Conservation (phyloP, 2,113 vertebrate species). For the Ammodytes dubius region DNA sequence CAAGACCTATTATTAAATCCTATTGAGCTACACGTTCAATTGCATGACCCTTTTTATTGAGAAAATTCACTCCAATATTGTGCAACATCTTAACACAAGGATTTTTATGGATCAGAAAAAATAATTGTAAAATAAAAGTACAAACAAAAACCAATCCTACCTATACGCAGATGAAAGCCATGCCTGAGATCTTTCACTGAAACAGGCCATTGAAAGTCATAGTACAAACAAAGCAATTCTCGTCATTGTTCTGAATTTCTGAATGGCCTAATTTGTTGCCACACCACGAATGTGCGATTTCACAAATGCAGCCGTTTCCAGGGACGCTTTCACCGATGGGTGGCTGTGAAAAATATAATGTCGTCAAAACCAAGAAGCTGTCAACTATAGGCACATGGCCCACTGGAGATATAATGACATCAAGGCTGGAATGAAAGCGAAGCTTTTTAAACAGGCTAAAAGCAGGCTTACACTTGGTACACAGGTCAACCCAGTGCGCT, state of each 20-base stretch:
- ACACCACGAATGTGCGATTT: slow-evolving; percentile 64
- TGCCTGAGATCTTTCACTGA: slow-evolving; percentile 10
- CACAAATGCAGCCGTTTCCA: slow-evolving; percentile 57
- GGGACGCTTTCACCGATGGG: slow-evolving; percentile 60
- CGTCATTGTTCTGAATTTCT: slow-evolving; percentile 70
- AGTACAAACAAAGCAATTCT: slow-evolving; percentile 51
- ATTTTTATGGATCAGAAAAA: neutral
- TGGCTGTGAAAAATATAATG: slow-evolving; percentile 66
- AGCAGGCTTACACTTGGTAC: slow-evolving; percentile 64
- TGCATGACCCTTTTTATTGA: neutral
- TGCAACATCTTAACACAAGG: neutral
- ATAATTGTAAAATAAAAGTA: neutral
- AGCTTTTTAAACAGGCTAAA: slow-evolving; percentile 70
- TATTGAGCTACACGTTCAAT: neutral
- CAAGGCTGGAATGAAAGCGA: slow-evolving; percentile 67
- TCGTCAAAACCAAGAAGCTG: slow-evolving; percentile 70
- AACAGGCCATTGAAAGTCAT: slow-evolving; percentile 19
- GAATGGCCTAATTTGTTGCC: slow-evolving; percentile 77
- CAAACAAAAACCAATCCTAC: neutral
- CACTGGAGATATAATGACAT: slow-evolving; percentile 80
- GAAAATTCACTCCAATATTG: neutral
- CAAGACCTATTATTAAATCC: neutral
- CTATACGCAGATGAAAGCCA: neutral
- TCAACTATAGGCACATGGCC: slow-evolving; percentile 77
- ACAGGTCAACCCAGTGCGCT: slow-evolving; percentile 73